Base-by-base conservation (phyloP, 2,113 vertebrate species). In the Suncus etruscus region DNA sequence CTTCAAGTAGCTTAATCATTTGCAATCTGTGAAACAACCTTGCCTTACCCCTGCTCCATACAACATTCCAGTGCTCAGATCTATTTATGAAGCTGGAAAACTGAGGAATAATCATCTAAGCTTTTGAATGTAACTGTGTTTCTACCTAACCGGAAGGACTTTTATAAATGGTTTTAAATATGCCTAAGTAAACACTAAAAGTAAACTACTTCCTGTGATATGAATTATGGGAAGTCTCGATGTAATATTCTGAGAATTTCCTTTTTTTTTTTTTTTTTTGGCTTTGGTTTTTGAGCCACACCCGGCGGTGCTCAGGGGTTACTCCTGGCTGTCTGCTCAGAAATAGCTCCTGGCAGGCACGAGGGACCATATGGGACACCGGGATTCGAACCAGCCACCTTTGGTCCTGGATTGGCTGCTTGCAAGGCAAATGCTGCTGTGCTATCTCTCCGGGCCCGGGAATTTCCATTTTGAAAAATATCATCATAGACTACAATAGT, bases 381-480 rank as follows among this genome's bases (percentile, higher is more conserved):
- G n/a, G n/a, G n/a, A n/a, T n/a, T n/a, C n/a, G n/a, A n/a, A n/a
- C n/a, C n/a, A n/a, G n/a, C n/a, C n/a, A n/a, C n/a, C n/a, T n/a
- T n/a, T n/a, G n/a, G n/a, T n/a, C n/a, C n/a, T n/a, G n/a, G n/a
- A n/a, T n/a, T n/a, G n/a, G n/a, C n/a, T n/a, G n/a, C n/a, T n/a
- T n/a, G n/a, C n/a, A n/a, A n/a, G n/a, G n/a, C n/a, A n/a, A n/a
- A n/a, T n/a, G n/a, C n/a, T n/a, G n/a, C n/a, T n/a, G n/a, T n/a
- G n/a, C n/a, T n/a, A n/a, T n/a, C n/a, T n/a, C n/a, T n/a, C n/a
- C n/a, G n/a, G n/a, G n/a, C n/a, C n/a, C n/a, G n/a, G 39, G 39
- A 39, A 39, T 39, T 39, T 39, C 86, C 8, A 24, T 66, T 72
- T 73, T 75, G 61, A 78, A 76, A 93, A 92, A 68, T 75, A 66